A percentile compares a stretch with the other conserved stretches of the same genome.
phyloP scores from a whole-genome alignment of 2,113 vertebrate genomes.

The Heliornis fulica region DNA sequence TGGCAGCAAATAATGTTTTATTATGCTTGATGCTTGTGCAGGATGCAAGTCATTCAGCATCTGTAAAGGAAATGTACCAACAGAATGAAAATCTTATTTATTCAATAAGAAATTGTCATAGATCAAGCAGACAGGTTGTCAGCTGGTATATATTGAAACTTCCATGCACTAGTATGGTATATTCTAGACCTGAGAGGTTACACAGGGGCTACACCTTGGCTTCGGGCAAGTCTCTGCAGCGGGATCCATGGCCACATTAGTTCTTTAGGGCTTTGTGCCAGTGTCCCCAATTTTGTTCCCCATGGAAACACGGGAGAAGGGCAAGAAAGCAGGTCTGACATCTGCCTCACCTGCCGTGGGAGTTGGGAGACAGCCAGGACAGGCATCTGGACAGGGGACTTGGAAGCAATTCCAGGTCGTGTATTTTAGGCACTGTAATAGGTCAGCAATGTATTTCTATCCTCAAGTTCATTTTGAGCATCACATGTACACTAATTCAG shows the following conservation, averaged over 20 bases:
- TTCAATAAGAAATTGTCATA: neutral
- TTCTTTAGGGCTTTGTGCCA: neutral
- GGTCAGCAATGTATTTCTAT: neutral
- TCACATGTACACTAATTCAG: neutral
- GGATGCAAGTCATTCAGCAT: neutral
- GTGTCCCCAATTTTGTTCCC: neutral
- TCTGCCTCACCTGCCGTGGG: conserved; percentile 7
- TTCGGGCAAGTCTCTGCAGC: neutral
- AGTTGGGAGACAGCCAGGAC: neutral
- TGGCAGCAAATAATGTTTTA: neutral
- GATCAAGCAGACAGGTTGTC: neutral
- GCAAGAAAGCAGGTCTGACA: neutral
- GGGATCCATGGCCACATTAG: fast-evolving
- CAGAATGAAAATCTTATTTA: neutral
- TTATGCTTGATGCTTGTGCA: neutral
- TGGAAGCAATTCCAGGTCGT: conserved; percentile 6
- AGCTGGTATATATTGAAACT: neutral
- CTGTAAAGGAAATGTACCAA: neutral
- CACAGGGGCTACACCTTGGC: neutral
- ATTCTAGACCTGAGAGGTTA: neutral
- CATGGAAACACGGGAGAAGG: neutral
- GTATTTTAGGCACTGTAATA: neutral
- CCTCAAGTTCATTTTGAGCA: neutral
- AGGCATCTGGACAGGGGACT: neutral
- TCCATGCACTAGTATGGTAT: fast-evolving